Evolutionary conservation across 2,797 vertebrate species (phyloP), one percentile per base, ranked within the genome.

Genomic region (Gymnocypris eckloni): DNA sequence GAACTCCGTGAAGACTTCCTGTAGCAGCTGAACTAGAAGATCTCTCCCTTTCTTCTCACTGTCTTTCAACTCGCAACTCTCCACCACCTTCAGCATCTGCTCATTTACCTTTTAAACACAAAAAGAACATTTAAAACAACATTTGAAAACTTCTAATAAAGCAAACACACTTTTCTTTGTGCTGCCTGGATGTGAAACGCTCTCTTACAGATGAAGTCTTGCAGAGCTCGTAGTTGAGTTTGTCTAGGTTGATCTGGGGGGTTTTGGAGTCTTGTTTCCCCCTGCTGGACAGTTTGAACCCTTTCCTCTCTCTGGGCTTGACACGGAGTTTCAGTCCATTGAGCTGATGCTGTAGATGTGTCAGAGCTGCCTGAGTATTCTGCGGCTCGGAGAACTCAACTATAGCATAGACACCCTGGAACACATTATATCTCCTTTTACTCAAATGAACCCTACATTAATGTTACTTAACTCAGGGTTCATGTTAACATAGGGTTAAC

Each of bases 1-100:
- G 91, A 99, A 99, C 87, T 99, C 98, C 0, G 94, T 91, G 85
- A 98, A 97, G 77, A 98, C 95, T 90, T 98, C 97, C 86, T 97
- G 96, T 88, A 99, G 93, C 43, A 99, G 95, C 4, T 96, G 90
- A 75, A 98, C 93, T 56, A 98, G 91, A 12, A 99, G 93, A 15
- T 91, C 88, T 72, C 97, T 89, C 13, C 95, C 91, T 39, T 95
- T 96, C 77, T 92, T 95, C 85, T 98, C 97, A 0, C 93, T 95
- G 82, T 97, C 97, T 0, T 95, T 95, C 72, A 98, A 91, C 90
- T 97, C 96, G 81, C 96, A 95, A 16, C 94, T 92, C 70, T 94
- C 95, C 69, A 97, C 93, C 16, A 98, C 79, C 52, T 89, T 93
- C 12, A 90, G 88, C 94, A 98, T 97, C 89, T 99, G 98, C 15